Base-by-base conservation (phyloP, 2,888 invertebrate genomes). In the Dermolepida albohirtum region DNA sequence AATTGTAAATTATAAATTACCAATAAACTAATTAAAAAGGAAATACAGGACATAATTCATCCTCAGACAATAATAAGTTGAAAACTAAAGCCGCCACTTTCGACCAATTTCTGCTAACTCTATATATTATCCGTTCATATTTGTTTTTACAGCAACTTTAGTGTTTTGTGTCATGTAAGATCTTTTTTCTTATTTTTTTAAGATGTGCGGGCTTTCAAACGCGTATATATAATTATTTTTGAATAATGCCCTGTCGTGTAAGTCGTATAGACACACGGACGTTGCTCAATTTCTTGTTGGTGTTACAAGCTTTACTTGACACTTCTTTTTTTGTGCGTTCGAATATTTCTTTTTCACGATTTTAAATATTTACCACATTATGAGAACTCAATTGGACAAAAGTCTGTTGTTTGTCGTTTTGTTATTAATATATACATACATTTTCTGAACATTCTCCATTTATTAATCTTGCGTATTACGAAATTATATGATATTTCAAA, bases 171-270 rank as follows among this genome's bases (percentile, higher is more conserved):
- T 39, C 22, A n/a, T 43, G 34, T 47, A 47, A 34, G 14, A 11
- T 62, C 47, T 29, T 49, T 62, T 27, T 27, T 22, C 47, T 12
- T 5, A n/a, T 10, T 34, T 10, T 62, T 40, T 39, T 54, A 54
- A 62, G 34, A 47, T 34, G 59, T 62, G 59, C 47, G 59, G 34
- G 29, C 16, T 44, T 62, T 62, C 47, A 62, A 62, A 62, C 14
- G 12, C 14, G 47, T 14, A 27, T 16, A 41, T 59, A 40, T 66
- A 59, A 57, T 66, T 59, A 57, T 57, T 55, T 55, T 40, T 66
- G 57, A 66, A 39, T 66, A 50, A 66, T 66, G 59, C 41, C 40
- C 66, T 59, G 57, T 66, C 57, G 17, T 66, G 59, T 66, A 55
- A 57, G 59, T 57, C 57, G 27, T 49, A 43, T 47, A 17, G 17